phyloP scores from a whole-genome alignment of 2,113 vertebrate species.

The Lycaon pictus region DNA sequence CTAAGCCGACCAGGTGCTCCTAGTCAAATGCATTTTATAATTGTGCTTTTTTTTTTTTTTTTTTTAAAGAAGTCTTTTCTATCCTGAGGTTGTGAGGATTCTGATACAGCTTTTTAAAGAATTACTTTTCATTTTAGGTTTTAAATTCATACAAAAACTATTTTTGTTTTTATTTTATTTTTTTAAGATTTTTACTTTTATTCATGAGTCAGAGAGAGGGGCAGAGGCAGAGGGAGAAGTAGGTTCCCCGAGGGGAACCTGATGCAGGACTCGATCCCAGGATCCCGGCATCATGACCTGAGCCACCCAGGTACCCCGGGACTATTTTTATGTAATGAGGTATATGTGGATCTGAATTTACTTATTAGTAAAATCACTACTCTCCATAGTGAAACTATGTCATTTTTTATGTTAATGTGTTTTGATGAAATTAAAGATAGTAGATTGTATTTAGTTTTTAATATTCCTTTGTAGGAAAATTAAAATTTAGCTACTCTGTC shows the following conservation, averaged over 20 bases:
- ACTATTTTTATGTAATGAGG: neutral
- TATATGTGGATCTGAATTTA: constrained; percentile 21
- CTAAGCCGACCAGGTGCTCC: neutral
- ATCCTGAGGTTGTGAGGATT: neutral
- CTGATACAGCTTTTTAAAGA: neutral
- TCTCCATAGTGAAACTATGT: neutral
- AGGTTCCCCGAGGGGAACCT: no score
- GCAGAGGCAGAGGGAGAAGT: no score
- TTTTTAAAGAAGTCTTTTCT: neutral
- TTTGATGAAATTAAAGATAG: constrained; percentile 11
- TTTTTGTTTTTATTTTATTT: no score
- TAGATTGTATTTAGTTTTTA: constrained; percentile 50
- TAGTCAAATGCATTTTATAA: neutral
- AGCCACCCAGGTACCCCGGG: neutral
- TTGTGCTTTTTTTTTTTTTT: constrained; percentile 44
- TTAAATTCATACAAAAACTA: neutral
- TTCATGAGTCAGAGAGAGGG: no score
- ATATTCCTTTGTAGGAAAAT: constrained; percentile 28
- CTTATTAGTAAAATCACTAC: neutral
- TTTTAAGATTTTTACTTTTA: no score
- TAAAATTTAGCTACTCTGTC: neutral
- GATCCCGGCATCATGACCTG: no score
- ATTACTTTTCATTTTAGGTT: constrained; percentile 36
- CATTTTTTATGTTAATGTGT: constrained; percentile 33
- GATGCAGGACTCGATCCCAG: no score